A percentile compares a stretch with the other conserved stretches of the same genome.
Conservation (phyloP, 2,888 invertebrate species). For the Athrips mouffetella region DNA sequence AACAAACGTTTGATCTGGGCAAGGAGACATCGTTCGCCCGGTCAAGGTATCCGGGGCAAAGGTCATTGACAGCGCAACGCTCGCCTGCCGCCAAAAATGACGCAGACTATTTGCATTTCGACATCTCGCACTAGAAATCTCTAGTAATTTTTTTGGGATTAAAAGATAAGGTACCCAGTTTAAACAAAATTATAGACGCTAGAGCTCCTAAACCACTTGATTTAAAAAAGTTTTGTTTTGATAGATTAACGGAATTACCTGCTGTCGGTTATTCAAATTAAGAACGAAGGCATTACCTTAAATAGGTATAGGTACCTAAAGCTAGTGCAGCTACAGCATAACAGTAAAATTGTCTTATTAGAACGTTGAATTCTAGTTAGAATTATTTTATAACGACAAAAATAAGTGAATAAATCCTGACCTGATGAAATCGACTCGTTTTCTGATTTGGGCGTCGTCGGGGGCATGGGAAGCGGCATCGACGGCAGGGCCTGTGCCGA, state of each 20-base stretch:
- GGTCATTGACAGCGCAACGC: constrained; percentile 69
- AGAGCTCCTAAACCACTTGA: too few relatives aligned
- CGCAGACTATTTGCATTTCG: constrained; percentile 20
- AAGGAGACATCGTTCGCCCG: constrained; percentile 67
- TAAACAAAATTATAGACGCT: too few relatives aligned
- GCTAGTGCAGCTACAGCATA: too few relatives aligned
- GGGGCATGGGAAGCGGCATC: constrained; percentile 71
- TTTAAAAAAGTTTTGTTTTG: too few relatives aligned
- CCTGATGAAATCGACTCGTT: constrained; percentile 77
- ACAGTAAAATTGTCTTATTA: too few relatives aligned
- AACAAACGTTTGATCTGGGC: constrained; percentile 64
- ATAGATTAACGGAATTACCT: too few relatives aligned
- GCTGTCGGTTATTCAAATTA: too few relatives aligned
- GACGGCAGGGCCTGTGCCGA: constrained; percentile 76
- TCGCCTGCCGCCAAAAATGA: constrained; percentile 54
- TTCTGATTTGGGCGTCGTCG: constrained; percentile 74
- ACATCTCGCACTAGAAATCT: background rate
- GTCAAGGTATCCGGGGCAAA: constrained; percentile 78
- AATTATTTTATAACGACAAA: background rate
- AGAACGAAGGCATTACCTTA: too few relatives aligned
- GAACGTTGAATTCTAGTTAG: background rate
- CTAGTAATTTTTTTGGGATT: background rate
- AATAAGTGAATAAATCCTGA: constrained; percentile 35
- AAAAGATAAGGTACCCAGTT: background rate
- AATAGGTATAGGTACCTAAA: too few relatives aligned